Evolutionary conservation across 1,140 invertebrate genomes (phyloP).

Genomic region (Brachionus paranguensis): DNA sequence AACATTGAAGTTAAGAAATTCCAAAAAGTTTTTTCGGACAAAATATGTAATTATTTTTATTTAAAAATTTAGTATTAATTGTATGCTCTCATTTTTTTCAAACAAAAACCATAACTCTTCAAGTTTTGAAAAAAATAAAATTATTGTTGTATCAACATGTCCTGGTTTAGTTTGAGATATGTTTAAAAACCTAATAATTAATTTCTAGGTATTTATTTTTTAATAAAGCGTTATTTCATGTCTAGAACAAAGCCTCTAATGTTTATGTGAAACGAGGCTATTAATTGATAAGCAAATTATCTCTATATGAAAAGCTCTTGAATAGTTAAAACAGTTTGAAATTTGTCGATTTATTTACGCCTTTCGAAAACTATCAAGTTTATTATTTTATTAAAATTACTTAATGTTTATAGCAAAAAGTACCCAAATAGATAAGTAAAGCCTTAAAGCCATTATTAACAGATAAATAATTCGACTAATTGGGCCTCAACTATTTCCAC

Average conservation of each 20-base stretch:
- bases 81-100: too few relatives aligned
- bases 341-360: constrained; percentile 24
- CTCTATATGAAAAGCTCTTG: constrained; percentile 12
- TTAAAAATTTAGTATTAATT: too few relatives aligned
- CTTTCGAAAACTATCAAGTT: background rate
- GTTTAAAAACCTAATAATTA: background rate
- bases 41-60: too few relatives aligned
- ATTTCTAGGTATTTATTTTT: background rate
- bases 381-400: background rate
- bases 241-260: background rate
- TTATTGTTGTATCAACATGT: background rate
- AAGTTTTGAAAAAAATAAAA: too few relatives aligned
- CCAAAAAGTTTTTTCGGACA: too few relatives aligned
- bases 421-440: constrained; percentile 6
- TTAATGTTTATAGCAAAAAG: constrained; percentile 4
- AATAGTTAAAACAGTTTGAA: background rate
- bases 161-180: background rate
- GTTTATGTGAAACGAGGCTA: background rate
- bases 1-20: too few relatives aligned
- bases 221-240: background rate
- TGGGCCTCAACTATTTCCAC: background rate
- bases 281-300: constrained; percentile 27
- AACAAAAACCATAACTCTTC: too few relatives aligned
- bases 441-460: constrained; percentile 8
- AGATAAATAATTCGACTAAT: constrained; percentile 16